Percentiles rank a stretch among this genome's conserved stretches.
phyloP scores from a whole-genome alignment of 2,888 invertebrate genomes.

The Epinotia ramella region DNA sequence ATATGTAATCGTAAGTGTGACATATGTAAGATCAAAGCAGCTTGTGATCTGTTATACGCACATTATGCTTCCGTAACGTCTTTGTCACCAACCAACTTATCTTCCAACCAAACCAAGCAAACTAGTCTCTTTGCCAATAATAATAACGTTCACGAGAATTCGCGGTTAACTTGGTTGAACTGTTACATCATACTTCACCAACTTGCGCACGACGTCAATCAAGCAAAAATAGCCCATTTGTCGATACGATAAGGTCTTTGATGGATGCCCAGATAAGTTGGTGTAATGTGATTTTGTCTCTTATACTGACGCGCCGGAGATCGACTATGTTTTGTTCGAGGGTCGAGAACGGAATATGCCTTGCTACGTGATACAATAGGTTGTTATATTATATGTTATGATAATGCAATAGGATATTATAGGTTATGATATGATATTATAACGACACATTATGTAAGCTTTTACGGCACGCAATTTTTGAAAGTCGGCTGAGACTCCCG shows the following conservation, averaged over 20 bases:
- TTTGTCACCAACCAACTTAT: slow-evolving; percentile 11
- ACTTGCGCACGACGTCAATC: slow-evolving; percentile 11
- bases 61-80: slow-evolving; percentile 20
- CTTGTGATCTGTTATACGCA: slow-evolving; percentile 24
- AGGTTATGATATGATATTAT: not conserved
- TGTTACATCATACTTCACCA: slow-evolving; percentile 18
- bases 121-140: not conserved
- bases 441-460: not conserved
- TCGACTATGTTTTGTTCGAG: slow-evolving; percentile 22
- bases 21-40: slow-evolving; percentile 32
- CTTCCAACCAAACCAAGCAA: not conserved
- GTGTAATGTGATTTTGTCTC: slow-evolving; percentile 20
- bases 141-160: not conserved
- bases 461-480: not conserved
- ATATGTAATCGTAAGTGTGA: slow-evolving; percentile 30
- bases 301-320: slow-evolving; percentile 21
- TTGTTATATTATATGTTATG: slow-evolving; percentile 1
- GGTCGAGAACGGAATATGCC: slow-evolving; percentile 17
- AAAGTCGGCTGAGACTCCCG: not conserved
- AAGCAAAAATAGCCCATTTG: slow-evolving; percentile 24
- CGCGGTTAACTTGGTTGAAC: not conserved
- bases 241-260: slow-evolving; percentile 12
- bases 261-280: slow-evolving; percentile 13
- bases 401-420: slow-evolving; percentile 1
- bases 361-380: slow-evolving; percentile 5